Conservation (phyloP, 2,888 invertebrate species). For the Nephrotoma flavescens region DNA sequence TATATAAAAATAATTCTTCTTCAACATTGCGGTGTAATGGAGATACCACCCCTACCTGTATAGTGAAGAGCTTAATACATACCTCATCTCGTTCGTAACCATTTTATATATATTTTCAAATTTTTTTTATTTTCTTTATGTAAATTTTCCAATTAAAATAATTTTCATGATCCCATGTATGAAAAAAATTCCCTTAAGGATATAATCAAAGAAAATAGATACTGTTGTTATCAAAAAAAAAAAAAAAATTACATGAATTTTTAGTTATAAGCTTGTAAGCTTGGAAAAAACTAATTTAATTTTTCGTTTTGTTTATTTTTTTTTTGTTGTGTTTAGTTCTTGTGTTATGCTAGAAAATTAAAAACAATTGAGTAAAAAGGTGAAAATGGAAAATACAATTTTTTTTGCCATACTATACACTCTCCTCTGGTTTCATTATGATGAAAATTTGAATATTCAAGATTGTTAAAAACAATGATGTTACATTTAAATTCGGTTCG, state of each 20-base stretch:
- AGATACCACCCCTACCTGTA: neutral
- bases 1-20: neutral
- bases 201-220: neutral
- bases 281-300: neutral
- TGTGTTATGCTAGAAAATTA: neutral
- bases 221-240: neutral
- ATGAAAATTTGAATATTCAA: neutral
- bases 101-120: neutral
- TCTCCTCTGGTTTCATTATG: neutral
- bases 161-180: neutral
- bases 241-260: neutral
- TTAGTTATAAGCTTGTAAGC: neutral
- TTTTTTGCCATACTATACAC: neutral
- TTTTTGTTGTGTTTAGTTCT: neutral
- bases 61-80: neutral
- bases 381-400: neutral
- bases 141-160: neutral
- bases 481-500: neutral
- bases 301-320: neutral
- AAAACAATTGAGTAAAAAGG: neutral
- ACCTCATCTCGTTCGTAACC: neutral
- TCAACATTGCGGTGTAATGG: neutral
- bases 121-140: neutral
- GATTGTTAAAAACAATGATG: neutral
- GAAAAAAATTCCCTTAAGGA: neutral